Conservation (phyloP, 1,140 invertebrate species). For the Saxidomus purpurata region DNA sequence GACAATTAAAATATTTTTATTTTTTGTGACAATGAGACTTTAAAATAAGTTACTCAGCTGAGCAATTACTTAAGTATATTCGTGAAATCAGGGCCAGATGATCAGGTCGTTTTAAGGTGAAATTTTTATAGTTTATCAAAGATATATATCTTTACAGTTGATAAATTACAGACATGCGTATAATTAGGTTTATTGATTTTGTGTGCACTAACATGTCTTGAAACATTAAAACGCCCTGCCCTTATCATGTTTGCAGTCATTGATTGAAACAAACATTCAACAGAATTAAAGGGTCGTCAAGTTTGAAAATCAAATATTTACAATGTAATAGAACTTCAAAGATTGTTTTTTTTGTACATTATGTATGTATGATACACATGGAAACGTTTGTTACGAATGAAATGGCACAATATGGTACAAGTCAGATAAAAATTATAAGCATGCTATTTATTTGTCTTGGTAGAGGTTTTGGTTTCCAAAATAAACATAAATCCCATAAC, state of each 20-base stretch:
- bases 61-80: too few relatives aligned
- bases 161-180: neutral
- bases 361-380: too few relatives aligned
- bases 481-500: too few relatives aligned
- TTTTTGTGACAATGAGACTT: too few relatives aligned
- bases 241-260: neutral
- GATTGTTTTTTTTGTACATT: too few relatives aligned
- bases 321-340: neutral
- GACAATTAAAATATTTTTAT: too few relatives aligned
- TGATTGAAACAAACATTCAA: constrained; percentile 7
- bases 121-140: too few relatives aligned
- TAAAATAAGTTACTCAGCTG: too few relatives aligned
- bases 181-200: neutral
- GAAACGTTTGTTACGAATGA: neutral
- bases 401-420: neutral
- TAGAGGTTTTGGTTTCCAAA: too few relatives aligned
- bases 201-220: neutral
- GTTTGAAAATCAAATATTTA: constrained; percentile 17
- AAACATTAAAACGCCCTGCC: neutral
- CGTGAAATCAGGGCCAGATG: too few relatives aligned
- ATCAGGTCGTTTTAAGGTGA: too few relatives aligned
- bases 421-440: neutral
- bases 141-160: too few relatives aligned
- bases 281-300: neutral
- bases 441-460: neutral